Evolutionary conservation across 1,140 invertebrate species (phyloP).

Genomic region (Drosophila ogumai): DNA sequence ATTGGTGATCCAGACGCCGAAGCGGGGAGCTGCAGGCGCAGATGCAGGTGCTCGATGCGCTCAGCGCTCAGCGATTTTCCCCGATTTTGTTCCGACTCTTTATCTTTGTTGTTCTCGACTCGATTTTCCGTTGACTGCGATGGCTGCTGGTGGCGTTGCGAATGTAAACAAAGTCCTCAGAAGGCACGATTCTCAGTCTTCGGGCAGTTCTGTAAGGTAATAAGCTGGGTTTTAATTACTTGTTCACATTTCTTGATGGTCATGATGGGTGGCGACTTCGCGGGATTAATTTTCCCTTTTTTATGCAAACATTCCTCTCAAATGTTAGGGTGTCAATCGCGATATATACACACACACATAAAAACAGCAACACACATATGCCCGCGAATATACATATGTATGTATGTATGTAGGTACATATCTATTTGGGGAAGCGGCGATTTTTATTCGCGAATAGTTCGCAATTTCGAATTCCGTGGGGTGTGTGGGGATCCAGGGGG

Average conservation of each 20-base stretch:
- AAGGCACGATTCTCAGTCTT: conserved; percentile 12
- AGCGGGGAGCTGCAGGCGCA: conserved; percentile 42
- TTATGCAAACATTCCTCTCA: conserved; percentile 47
- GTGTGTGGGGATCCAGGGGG: conserved; percentile 10
- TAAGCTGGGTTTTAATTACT: conserved; percentile 3
- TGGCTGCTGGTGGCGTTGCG: conserved; percentile 3
- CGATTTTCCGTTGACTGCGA: conserved; percentile 17
- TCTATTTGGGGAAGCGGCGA: conserved; percentile 40
- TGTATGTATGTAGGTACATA: conserved; percentile 15
- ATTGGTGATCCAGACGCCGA: conserved; percentile 55
- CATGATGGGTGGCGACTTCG: not conserved
- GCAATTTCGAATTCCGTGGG: conserved; percentile 20
- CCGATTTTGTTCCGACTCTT: not conserved
- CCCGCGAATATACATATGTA: conserved; percentile 22
- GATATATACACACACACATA: conserved; percentile 15
- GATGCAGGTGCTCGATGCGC: conserved; percentile 33
- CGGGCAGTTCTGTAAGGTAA: conserved; percentile 11
- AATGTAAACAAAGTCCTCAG: conserved; percentile 19
- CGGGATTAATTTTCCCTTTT: not conserved
- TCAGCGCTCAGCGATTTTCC: conserved; percentile 16
- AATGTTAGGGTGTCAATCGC: conserved; percentile 54
- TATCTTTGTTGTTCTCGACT: conserved; percentile 2
- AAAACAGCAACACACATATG: conserved; percentile 7
- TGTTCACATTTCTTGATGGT: not conserved
- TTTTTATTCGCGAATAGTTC: conserved; percentile 33